Conservation (phyloP, 2,888 invertebrate genomes). For the Microplitis deprimator region DNA sequence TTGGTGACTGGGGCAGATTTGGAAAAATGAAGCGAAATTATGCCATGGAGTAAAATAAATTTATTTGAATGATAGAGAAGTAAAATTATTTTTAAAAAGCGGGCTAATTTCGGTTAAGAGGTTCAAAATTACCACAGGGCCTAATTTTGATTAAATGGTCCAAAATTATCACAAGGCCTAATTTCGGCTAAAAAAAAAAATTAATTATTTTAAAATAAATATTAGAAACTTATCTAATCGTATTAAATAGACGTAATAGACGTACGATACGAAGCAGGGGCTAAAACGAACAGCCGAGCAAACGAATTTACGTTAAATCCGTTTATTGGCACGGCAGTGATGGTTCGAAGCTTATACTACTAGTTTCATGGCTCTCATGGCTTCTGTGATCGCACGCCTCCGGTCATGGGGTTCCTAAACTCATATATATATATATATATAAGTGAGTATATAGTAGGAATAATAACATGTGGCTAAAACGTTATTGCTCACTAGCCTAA, state of each 20-base stretch:
- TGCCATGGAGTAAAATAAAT: no score
- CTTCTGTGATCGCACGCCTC: background rate
- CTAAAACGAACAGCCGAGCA: background rate
- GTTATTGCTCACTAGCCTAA: slow-evolving; percentile 31
- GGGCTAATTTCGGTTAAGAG: no score
- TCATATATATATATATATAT: background rate
- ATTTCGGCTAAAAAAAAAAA: no score
- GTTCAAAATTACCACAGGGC: no score
- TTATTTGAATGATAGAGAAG: no score
- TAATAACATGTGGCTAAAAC: slow-evolving; percentile 5
- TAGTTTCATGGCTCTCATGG: background rate
- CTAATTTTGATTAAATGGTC: no score
- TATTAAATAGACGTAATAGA: background rate
- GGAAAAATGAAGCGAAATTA: no score
- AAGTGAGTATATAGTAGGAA: background rate
- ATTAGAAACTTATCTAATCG: background rate
- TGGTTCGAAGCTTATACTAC: background rate
- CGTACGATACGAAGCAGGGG: background rate
- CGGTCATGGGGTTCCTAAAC: background rate
- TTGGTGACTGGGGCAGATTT: no score
- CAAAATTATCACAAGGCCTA: no score
- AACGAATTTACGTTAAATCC: background rate
- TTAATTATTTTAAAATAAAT: no score
- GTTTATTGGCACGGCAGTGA: background rate
- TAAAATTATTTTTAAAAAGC: no score